Percentiles rank a stretch among this genome's conserved stretches.
Conservation (phyloP, 2,888 invertebrate species). For the Coleophora flavipennella region DNA sequence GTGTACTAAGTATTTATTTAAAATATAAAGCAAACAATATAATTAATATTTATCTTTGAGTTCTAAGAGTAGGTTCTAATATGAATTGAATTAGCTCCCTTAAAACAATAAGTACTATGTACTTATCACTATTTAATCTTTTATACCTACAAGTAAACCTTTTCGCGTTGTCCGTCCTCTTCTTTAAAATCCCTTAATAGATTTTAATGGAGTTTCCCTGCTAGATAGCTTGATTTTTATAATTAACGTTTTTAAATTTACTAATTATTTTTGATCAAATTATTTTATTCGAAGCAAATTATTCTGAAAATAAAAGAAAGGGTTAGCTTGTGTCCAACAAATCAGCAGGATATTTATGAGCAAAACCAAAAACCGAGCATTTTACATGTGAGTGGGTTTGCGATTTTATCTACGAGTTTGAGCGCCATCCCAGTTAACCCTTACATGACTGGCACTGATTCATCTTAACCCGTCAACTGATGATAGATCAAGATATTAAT, state of each 20-base stretch:
- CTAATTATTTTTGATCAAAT: neutral
- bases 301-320: no score
- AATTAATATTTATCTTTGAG: no score
- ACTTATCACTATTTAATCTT: no score
- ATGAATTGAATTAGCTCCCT: no score
- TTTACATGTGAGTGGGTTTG: slow-evolving; percentile 15
- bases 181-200: no score
- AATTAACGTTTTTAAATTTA: neutral
- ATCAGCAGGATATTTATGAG: neutral
- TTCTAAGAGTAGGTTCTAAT: no score
- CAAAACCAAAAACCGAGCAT: slow-evolving; percentile 5
- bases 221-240: neutral
- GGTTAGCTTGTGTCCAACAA: neutral
- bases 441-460: slow-evolving; percentile 49
- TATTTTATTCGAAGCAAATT: neutral
- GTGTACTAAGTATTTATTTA: no score
- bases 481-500: slow-evolving; percentile 73
- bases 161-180: no score
- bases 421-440: slow-evolving; percentile 33
- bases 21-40: no score
- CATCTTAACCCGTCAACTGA: slow-evolving; percentile 63
- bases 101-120: no score
- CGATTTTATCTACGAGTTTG: slow-evolving; percentile 22
- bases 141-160: no score
- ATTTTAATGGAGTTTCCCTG: no score